A percentile compares a stretch with the other conserved stretches of the same genome.
Conservation (phyloP, 2,797 vertebrate species). For the Margarornis squamiger region DNA sequence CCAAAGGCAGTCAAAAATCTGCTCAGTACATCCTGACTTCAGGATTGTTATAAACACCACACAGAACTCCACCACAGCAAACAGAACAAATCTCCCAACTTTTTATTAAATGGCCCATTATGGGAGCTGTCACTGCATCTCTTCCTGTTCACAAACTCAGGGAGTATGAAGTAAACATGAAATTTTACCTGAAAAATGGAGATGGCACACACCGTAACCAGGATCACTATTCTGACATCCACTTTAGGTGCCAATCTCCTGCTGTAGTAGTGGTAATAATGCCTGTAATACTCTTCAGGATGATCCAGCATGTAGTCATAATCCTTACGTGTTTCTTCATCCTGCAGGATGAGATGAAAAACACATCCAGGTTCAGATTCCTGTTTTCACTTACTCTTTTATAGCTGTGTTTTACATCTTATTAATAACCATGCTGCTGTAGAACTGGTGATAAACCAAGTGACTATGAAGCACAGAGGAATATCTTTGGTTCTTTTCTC, state of each 20-base stretch:
- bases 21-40: not conserved
- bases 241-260: conserved; percentile 89
- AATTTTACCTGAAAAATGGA: conserved; percentile 90
- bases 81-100: fast-evolving
- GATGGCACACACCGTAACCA: conserved; percentile 91
- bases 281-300: conserved; percentile 94
- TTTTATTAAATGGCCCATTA: not conserved
- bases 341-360: conserved; percentile 72
- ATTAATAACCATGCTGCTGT: not conserved
- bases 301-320: conserved; percentile 98
- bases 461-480: not conserved
- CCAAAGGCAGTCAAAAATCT: not conserved
- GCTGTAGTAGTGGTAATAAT: conserved; percentile 96
- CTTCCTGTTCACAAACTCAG: not conserved
- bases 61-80: not conserved
- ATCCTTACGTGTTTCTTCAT: conserved; percentile 92
- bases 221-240: conserved; percentile 90
- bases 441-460: not conserved
- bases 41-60: not conserved
- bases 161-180: not conserved
- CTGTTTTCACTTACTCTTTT: not conserved
- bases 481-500: not conserved
- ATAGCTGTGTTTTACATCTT: not conserved
- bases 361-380: not conserved
- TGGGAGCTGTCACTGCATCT: not conserved